Conservation (phyloP, 1,140 invertebrate genomes). For the Monomorium pharaonis region DNA sequence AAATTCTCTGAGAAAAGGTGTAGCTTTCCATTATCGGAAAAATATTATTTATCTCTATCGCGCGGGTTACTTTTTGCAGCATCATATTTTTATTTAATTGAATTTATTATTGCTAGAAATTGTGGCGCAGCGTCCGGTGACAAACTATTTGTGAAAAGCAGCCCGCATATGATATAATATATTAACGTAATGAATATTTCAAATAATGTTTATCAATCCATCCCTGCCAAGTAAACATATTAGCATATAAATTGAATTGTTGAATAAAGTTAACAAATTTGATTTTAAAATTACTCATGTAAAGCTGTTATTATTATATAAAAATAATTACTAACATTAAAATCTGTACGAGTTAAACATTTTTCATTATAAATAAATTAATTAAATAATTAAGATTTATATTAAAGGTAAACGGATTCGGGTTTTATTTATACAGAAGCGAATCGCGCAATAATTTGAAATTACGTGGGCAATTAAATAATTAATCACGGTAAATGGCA, state of each 20-base stretch:
- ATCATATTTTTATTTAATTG: slow-evolving; percentile 6
- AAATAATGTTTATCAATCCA: neutral
- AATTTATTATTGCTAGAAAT: slow-evolving; percentile 4
- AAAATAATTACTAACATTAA: slow-evolving; percentile 38
- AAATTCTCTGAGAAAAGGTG: neutral
- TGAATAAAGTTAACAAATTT: slow-evolving; percentile 32
- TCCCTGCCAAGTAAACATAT: neutral
- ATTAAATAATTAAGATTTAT: slow-evolving; percentile 10
- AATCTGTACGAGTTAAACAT: neutral
- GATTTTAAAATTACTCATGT: slow-evolving; percentile 29
- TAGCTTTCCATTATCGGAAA: neutral
- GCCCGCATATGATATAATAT: neutral
- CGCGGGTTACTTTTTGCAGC: slow-evolving; percentile 38
- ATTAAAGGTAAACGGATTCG: neutral
- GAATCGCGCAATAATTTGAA: neutral
- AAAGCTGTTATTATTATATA: slow-evolving; percentile 20
- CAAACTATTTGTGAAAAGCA: neutral
- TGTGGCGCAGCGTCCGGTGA: slow-evolving; percentile 30
- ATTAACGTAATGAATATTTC: neutral
- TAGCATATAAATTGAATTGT: neutral
- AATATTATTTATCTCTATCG: slow-evolving; percentile 24
- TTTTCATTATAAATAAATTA: neutral
- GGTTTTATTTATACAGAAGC: neutral
- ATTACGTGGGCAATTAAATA: slow-evolving; percentile 41
- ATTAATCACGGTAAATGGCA: slow-evolving; percentile 28